Evolutionary conservation across 1,140 invertebrate species (phyloP).

Genomic region (Zaprionus camerounensis): DNA sequence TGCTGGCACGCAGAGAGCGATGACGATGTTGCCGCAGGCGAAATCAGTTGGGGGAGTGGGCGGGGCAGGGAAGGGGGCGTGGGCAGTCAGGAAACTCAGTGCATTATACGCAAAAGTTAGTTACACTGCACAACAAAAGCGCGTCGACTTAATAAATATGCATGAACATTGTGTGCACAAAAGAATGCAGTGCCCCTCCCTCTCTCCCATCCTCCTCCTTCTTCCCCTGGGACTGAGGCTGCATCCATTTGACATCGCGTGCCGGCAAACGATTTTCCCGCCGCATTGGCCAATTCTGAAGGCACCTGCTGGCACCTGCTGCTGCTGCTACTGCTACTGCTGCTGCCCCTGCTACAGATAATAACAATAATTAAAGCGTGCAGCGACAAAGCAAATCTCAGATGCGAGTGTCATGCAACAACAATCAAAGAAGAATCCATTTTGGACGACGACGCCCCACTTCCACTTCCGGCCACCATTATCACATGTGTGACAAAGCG

Average conservation of each 20-base stretch:
- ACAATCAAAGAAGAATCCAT: conserved; percentile 64
- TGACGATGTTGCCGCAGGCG: conserved; percentile 23
- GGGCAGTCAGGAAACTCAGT: conserved; percentile 69
- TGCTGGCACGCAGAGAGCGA: conserved; percentile 70
- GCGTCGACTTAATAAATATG: conserved; percentile 76
- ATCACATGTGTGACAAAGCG: conserved; percentile 59
- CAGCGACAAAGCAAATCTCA: conserved; percentile 78
- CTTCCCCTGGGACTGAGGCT: neutral
- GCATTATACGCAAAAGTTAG: conserved; percentile 64
- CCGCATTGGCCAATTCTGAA: conserved; percentile 74
- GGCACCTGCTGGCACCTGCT: conserved; percentile 32
- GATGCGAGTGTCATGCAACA: conserved; percentile 76
- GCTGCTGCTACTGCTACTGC: neutral
- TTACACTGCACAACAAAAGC: conserved; percentile 67
- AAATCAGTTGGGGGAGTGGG: neutral
- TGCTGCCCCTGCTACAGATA: conserved; percentile 37
- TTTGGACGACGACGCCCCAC: conserved; percentile 56
- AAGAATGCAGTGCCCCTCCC: conserved; percentile 66
- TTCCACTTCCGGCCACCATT: conserved; percentile 77
- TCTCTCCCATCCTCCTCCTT: neutral
- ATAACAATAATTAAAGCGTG: conserved; percentile 77
- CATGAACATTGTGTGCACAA: conserved; percentile 74
- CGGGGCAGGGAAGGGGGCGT: neutral
- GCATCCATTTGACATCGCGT: conserved; percentile 75
- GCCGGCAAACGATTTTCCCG: conserved; percentile 71